These are phyloP conservation scores for Zootermopsis nevadensis DNA, from an alignment of 2,888 invertebrate genomes.

Conservation along the genomic window DNA sequence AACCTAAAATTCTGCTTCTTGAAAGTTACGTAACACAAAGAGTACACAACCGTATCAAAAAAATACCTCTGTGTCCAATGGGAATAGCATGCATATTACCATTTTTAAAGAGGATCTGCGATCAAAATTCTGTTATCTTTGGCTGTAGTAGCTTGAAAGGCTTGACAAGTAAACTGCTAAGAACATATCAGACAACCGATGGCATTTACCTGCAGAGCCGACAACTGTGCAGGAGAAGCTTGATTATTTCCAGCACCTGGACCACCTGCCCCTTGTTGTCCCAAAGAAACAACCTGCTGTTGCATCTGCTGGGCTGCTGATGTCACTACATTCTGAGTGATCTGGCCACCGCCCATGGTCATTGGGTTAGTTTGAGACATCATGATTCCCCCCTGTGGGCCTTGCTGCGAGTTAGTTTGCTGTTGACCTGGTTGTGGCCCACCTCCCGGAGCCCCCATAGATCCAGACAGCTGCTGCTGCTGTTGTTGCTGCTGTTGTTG, in stretches of 20 bases:
- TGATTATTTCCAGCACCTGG: conserved; percentile 37
- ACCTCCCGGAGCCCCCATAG: conserved; percentile 42
- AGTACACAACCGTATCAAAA: too few species aligned
- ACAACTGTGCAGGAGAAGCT: conserved; percentile 54
- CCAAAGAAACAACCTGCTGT: conserved; percentile 46
- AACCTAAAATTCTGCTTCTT: too few species aligned
- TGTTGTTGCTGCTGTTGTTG: conserved; percentile 62
- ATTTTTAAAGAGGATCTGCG: too few species aligned
- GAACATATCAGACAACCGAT: not conserved
- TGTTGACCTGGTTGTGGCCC: conserved; percentile 33
- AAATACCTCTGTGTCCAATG: too few species aligned
- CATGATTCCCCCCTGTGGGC: conserved; percentile 63
- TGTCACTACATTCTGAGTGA: conserved; percentile 61
- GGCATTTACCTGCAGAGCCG: conserved; percentile 57
- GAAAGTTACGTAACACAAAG: too few species aligned
- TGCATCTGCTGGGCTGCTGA: conserved; percentile 37
- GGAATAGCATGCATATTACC: too few species aligned
- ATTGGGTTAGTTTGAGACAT: conserved; percentile 67
- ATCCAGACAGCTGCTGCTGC: conserved; percentile 55
- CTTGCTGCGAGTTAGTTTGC: conserved; percentile 30
- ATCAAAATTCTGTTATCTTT: too few species aligned
- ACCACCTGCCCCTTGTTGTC: conserved; percentile 41
- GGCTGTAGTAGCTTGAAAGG: too few species aligned
- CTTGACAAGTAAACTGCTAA: too few species aligned
- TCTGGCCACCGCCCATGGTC: conserved; percentile 71